Conservation (phyloP, 2,888 invertebrate genomes). For the Ethmia dodecea region DNA sequence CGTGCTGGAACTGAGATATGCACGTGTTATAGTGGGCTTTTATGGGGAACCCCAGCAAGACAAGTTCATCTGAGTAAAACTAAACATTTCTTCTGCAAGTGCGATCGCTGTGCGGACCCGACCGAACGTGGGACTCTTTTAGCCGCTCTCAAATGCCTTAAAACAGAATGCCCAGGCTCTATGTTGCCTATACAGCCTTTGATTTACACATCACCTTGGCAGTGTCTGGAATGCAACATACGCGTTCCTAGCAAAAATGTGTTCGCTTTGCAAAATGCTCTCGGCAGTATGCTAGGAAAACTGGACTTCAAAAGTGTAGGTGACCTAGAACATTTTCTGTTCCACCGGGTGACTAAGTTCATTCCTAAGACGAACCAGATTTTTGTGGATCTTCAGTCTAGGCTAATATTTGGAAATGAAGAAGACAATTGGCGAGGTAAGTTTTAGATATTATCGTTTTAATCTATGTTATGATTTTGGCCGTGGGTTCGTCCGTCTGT, state of each 20-base stretch:
- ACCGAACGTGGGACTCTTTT: conserved; percentile 80
- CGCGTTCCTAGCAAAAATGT: conserved; percentile 71
- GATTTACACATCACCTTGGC: conserved; percentile 73
- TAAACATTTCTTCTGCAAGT: conserved; percentile 83
- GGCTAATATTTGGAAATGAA: conserved; percentile 78
- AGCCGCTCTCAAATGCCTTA: conserved; percentile 77
- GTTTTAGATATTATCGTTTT: too few species aligned
- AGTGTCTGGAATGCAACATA: conserved; percentile 74
- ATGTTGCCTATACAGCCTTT: conserved; percentile 78
- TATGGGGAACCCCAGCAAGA: conserved; percentile 83
- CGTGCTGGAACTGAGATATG: conserved; percentile 79
- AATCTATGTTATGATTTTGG: too few species aligned
- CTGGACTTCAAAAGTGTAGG: conserved; percentile 66
- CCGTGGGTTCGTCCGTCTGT: too few species aligned
- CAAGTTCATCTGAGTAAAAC: conserved; percentile 79
- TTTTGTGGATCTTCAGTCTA: conserved; percentile 79
- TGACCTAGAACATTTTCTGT: conserved; percentile 76
- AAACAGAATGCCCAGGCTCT: conserved; percentile 67
- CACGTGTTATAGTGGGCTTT: conserved; percentile 80
- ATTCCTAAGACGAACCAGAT: conserved; percentile 80
- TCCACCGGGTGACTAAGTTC: conserved; percentile 68
- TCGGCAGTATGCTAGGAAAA: conserved; percentile 75
- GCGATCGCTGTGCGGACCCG: conserved; percentile 81
- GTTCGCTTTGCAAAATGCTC: conserved; percentile 60
- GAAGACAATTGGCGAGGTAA: conserved; percentile 79